Evolutionary conservation across 2,888 invertebrate genomes (phyloP), one percentile per base, ranked within the genome.

Genomic region (Marasmarcha lunaedactyla): DNA sequence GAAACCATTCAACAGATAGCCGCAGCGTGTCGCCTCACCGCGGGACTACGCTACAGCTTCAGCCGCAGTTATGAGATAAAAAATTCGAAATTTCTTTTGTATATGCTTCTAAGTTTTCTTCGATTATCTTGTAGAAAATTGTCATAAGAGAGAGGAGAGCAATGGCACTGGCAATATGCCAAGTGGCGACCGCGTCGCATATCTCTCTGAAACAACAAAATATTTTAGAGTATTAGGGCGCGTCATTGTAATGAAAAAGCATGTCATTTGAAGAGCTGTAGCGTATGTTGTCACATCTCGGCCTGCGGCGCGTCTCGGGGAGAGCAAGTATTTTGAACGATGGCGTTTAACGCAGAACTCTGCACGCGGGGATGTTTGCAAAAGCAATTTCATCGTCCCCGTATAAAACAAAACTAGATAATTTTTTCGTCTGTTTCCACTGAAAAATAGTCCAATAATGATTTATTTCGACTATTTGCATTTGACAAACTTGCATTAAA

Each of bases 101-200:
- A 9, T 7, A 30, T 30, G 2, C 10, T 30, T 30, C 30, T 3
- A 30, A 7, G 11, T n/a, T 11, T 30, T n/a, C 30, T 30, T 30
- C 30, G 30, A 30, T 66, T 61, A 65, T 71, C 62, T 63, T 51
- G 59, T 55, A 67, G 58, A 30, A 61, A 73, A 56, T 66, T 77
- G 71, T 72, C 72, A 63, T 62, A 59, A 64, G 62, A 63, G 64
- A 71, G 71, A 71, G 65, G 71, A 72, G 74, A 73, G 68, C 71
- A 66, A 64, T 67, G 65, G 59, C 51, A 71, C 74, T 81, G 81
- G 81, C 71, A 55, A 58, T 49, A 47, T 68, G 81, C 81, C 81
- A 81, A 77, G 62, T 63, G 49, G 61, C 69, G 59, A 69, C 65
- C 63, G 66, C 66, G 71, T 54, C 66, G 63, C 71, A 70, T 63